Conservation (phyloP, 37 sponge, comb jelly and placozoan genomes). For the Amphimedon queenslandica region DNA sequence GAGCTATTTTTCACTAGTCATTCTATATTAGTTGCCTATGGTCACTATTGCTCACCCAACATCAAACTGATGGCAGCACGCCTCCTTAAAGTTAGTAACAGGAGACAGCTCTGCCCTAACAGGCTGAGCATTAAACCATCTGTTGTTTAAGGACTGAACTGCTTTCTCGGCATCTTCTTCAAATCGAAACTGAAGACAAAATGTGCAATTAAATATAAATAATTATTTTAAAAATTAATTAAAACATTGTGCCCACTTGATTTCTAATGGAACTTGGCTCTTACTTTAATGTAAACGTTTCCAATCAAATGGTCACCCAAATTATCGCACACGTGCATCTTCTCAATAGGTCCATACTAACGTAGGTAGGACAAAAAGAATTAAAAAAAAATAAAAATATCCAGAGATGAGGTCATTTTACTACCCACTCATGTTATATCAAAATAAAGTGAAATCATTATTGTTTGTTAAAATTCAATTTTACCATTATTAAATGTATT, state of each 20-base stretch:
- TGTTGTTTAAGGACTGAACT: conserved; percentile 86
- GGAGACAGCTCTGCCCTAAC: conserved; percentile 96
- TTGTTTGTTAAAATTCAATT: background rate
- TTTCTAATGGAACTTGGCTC: background rate
- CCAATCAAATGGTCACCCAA: conserved; percentile 96
- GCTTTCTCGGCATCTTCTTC: conserved; percentile 96
- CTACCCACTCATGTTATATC: no score
- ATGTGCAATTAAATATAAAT: no score
- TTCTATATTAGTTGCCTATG: no score
- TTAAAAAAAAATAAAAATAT: background rate
- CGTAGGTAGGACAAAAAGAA: background rate
- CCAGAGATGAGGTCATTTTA: background rate
- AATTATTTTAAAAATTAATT: no score
- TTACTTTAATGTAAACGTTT: conserved; percentile 95
- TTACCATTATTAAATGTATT: no score
- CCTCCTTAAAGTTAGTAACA: conserved; percentile 98
- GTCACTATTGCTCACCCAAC: conserved; percentile 92
- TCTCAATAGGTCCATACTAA: conserved; percentile 90
- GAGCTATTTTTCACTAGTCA: background rate
- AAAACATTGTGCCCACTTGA: background rate
- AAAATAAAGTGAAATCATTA: background rate
- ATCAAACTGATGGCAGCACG: conserved; percentile 97
- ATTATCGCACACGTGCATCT: conserved; percentile 98
- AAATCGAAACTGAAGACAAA: conserved; percentile 56
- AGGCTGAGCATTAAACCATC: conserved; percentile 94